A percentile compares a stretch with the other conserved stretches of the same genome.
phyloP scores from a whole-genome alignment of 1,140 invertebrate species.

The Holcopasites calliopsidis region DNA sequence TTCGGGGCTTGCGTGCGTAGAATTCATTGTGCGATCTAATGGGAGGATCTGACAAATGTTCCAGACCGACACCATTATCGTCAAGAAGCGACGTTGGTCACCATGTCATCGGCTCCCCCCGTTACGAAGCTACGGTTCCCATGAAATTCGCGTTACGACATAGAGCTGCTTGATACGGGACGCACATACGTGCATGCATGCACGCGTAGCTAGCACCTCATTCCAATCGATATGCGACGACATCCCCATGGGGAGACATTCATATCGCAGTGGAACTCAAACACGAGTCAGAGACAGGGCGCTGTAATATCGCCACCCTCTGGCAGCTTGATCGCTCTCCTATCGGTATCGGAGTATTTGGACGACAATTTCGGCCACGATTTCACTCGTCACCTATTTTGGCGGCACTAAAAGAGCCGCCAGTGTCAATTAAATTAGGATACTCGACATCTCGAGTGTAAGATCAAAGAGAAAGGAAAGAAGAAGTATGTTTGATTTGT shows the following conservation, averaged over 20 bases:
- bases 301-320: constrained; percentile 52
- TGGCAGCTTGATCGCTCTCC: constrained; percentile 5
- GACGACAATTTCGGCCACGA: constrained; percentile 25
- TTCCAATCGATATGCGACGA: constrained; percentile 65
- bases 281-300: constrained; percentile 48
- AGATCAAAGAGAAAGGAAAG: too few relatives aligned
- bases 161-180: constrained; percentile 31
- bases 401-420: background rate
- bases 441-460: background rate
- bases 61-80: constrained; percentile 45
- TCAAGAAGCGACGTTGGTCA: constrained; percentile 10
- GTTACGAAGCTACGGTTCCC: constrained; percentile 41
- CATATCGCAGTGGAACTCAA: constrained; percentile 65
- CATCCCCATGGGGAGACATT: constrained; percentile 59
- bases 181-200: background rate
- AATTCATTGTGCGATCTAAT: constrained; percentile 17
- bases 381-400: background rate
- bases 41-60: constrained; percentile 47
- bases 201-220: constrained; percentile 34
- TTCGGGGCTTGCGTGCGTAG: background rate
- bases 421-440: background rate
- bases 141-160: constrained; percentile 47
- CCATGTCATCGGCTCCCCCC: constrained; percentile 24
- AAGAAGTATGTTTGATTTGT: too few relatives aligned
- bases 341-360: constrained; percentile 38